Conservation (phyloP, 2,797 vertebrate genomes). For the Eutrigla gurnardus region DNA sequence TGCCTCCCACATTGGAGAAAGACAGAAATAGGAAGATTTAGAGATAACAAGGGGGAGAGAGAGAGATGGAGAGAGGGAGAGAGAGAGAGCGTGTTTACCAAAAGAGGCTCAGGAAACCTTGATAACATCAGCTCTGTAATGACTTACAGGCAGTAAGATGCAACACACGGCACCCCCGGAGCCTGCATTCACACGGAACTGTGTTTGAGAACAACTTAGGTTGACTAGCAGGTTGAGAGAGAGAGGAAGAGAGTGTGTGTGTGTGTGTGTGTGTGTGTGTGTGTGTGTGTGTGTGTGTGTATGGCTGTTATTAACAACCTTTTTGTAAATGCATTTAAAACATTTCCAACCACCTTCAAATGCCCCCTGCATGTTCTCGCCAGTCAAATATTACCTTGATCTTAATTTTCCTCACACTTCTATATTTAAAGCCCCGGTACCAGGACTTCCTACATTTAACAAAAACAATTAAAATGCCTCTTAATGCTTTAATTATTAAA, state of each 20-base stretch:
- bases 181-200: slow-evolving; percentile 58
- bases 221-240: slow-evolving; percentile 44
- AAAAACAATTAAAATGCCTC: no score
- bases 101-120: slow-evolving; percentile 73
- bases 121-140: slow-evolving; percentile 83
- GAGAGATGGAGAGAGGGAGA: slow-evolving; percentile 5
- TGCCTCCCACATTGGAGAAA: slow-evolving; percentile 39
- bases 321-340: no score
- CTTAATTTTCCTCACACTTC: no score
- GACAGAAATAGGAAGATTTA: slow-evolving; percentile 33
- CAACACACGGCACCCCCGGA: slow-evolving; percentile 53
- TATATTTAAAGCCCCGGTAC: no score
- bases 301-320: not conserved
- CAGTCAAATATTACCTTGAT: no score
- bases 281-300: not conserved
- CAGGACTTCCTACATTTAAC: no score
- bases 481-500: no score
- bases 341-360: no score
- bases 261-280: no score
- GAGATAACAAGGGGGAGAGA: slow-evolving; percentile 32
- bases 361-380: no score
- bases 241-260: not conserved
- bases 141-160: slow-evolving; percentile 78
- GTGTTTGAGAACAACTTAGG: slow-evolving; percentile 50
- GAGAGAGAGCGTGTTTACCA: slow-evolving; percentile 47